Base-by-base conservation (phyloP, 2,888 invertebrate species). In the Rotaria macrura region DNA sequence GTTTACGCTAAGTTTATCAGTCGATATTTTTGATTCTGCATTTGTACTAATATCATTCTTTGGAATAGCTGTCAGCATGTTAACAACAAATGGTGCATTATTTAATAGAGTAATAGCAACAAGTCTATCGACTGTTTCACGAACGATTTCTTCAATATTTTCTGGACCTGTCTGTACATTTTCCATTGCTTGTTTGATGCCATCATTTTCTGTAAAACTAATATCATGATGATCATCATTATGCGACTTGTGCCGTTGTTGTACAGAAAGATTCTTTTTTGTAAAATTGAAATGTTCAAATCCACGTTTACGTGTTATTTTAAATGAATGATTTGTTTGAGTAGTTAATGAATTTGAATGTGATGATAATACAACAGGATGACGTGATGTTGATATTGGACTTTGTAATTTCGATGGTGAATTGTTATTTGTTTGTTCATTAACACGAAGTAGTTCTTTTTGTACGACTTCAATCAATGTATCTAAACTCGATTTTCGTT, bases 401-500 rank as follows among this genome's bases (percentile, higher is more conserved):
- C n/a, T 43, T 40, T 43, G 65, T 65, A 65, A 20, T 65, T 65
- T 43, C 10, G 79, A 12, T 25, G 43, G 38, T 25, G 79, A 79
- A 43, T 14, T 40, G 0, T 23, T 10, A 25, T 40, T 10, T n/a
- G 79, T 14, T 79, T 79, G 79, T n/a, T 20, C 79, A 79, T 79
- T 79, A 25, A 79, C 79, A 43, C 43, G 40, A n/a, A 43, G 79
- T 79, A 79, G 43, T 43, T 79, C 40, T 43, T 79, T 79, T 43
- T 79, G 79, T 79, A 79, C 79, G 43, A 79, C 79, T 79, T 79
- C 79, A 79, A 79, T 79, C 43, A 79, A 43, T 43, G 79, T 79
- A 43, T 79, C 79, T 79, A 79, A 79, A 79, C 79, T 79, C 25
- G 79, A 25, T 79, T 79, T 79, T 12, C 43, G 79, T 79, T 79